Evolutionary conservation across 2,113 vertebrate genomes (phyloP).

Genomic region (Sturnus vulgaris): DNA sequence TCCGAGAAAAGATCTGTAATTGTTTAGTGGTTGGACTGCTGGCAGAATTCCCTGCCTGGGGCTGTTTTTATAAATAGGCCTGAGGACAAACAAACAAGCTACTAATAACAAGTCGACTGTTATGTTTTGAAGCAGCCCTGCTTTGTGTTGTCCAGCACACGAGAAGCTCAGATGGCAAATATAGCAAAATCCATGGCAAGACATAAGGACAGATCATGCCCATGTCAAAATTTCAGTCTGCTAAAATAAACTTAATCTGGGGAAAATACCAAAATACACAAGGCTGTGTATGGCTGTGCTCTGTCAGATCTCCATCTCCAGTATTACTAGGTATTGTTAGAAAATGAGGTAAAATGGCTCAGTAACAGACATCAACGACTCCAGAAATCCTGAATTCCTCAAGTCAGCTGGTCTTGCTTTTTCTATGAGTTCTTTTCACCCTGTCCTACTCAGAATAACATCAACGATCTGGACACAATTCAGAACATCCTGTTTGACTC

Average conservation of each 20-base stretch:
- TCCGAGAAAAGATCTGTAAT: conserved; percentile 41
- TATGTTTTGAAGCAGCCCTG: conserved; percentile 23
- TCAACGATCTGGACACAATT: neutral
- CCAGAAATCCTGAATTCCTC: neutral
- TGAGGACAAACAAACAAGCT: conserved; percentile 66
- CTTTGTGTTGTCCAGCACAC: neutral
- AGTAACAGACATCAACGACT: neutral
- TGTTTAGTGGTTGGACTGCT: conserved; percentile 46
- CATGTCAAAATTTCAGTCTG: neutral
- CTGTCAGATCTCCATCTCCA: neutral
- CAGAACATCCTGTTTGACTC: neutral
- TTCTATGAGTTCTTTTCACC: neutral
- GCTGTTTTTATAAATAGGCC: conserved; percentile 63
- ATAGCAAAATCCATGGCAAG: neutral
- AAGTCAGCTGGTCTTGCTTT: neutral
- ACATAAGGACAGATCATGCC: neutral
- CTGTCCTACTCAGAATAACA: neutral
- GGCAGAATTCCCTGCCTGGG: conserved; percentile 54
- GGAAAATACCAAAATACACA: neutral
- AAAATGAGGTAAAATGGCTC: neutral
- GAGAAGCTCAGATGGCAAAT: neutral
- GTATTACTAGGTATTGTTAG: neutral
- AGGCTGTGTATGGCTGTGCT: neutral
- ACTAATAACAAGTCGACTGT: conserved; percentile 34
- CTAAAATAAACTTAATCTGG: neutral